Base-by-base conservation (phyloP, 2,113 vertebrate genomes). In the Lanius ludovicianus region DNA sequence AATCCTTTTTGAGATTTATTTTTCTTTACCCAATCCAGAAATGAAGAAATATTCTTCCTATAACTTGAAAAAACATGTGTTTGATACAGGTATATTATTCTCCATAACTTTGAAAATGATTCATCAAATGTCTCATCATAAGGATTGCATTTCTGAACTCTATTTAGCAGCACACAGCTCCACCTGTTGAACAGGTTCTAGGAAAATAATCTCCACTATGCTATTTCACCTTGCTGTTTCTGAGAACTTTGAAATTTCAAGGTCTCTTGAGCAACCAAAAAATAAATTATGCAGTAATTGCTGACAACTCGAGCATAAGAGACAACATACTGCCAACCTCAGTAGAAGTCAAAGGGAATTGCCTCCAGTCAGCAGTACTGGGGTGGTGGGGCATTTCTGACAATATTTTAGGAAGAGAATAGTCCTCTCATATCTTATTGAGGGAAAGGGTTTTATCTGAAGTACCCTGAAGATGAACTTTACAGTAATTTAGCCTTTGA, bases 181-280 rank as follows among this genome's bases (percentile, higher is more conserved):
- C 84, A 90, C 94, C 96, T 94, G 89, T 94, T 89, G 78, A 93
- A 84, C 47, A 84, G 63, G 87, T 84, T 84, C 84, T 73, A 70
- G 84, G 88, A 90, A 94, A 56, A 80, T 87, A 83, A 55, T 64
- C 59, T 75, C 63, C 73, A 20, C 64, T 78, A 49, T 60, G 55
- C 31, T 53, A 67, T 19, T 68, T 59, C 56, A 52, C 64, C 11
- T 70, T 59, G 37, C 44, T 69, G 8, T n/a, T 79, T 87, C 67
- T 89, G 57, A 69, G 57, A 86, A 71, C 31, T 47, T 84, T 2
- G 3, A 67, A 55, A 80, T 73, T 73, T 80, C 64, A 76, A 95
- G 42, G 69, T 94, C 77, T 75, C 52, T 56, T 5, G 12, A 94
- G 44, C 33, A 88, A 64, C 74, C 47, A 1, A 23, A 56, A 90